Conservation (phyloP, 2,888 invertebrate species). For the Galeruca laticollis region DNA sequence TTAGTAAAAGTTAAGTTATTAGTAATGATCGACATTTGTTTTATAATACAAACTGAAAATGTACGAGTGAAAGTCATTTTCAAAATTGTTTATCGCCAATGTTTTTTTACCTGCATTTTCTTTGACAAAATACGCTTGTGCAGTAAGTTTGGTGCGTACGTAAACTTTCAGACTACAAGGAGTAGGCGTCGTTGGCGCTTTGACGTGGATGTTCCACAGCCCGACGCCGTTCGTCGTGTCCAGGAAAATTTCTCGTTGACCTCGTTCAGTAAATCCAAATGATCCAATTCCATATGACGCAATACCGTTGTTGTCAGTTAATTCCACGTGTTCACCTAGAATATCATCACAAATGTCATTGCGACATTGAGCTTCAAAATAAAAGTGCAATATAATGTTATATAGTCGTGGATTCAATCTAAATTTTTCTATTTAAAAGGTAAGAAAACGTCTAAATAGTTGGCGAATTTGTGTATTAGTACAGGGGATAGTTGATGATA, state of each 20-base stretch:
- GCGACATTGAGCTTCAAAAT: conserved; percentile 14
- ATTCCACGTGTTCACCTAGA: conserved; percentile 69
- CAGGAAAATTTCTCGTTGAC: conserved; percentile 56
- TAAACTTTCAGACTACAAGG: conserved; percentile 59
- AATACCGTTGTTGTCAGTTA: conserved; percentile 68
- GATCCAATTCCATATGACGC: conserved; percentile 65
- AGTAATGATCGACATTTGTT: too few relatives aligned
- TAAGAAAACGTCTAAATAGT: background rate
- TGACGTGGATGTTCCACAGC: conserved; percentile 57
- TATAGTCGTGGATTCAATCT: background rate
- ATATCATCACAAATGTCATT: conserved; percentile 13
- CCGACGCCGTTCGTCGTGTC: conserved; percentile 55
- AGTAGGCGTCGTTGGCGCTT: conserved; percentile 41
- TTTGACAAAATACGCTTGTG: conserved; percentile 42
- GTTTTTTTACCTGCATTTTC: conserved; percentile 27
- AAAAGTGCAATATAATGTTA: background rate
- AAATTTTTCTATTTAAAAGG: background rate
- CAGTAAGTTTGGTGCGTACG: conserved; percentile 54
- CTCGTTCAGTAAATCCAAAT: conserved; percentile 51
- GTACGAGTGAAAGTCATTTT: too few relatives aligned
- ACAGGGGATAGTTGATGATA: background rate
- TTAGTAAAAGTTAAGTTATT: too few relatives aligned
- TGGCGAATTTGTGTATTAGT: background rate
- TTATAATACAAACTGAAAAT: too few relatives aligned
- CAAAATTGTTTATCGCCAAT: too few relatives aligned